These are phyloP conservation scores for Sycophila texana DNA, from an alignment of 2,888 invertebrate genomes.

Conservation along the genomic window DNA sequence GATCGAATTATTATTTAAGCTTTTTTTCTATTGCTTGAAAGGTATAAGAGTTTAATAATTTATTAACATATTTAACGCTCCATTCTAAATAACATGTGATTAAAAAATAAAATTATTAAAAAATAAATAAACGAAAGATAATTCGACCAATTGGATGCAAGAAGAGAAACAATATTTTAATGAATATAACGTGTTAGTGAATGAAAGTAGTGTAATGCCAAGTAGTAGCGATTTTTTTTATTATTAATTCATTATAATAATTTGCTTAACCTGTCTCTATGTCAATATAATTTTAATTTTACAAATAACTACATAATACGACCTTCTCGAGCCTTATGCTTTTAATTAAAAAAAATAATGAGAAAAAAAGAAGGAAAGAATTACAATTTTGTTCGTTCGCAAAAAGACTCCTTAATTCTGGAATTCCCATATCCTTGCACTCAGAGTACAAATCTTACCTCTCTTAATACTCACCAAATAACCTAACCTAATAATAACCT, in stretches of 20 bases:
- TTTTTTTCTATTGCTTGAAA: constrained; percentile 10
- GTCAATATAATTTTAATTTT: constrained; percentile 51
- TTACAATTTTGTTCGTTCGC: constrained; percentile 40
- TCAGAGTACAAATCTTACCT: constrained; percentile 37
- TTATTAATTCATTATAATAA: constrained; percentile 54
- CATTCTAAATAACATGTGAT: constrained; percentile 1
- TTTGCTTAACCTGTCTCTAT: constrained; percentile 60
- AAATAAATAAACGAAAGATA: neutral
- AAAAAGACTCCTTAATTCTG: constrained; percentile 31
- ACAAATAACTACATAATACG: constrained; percentile 36
- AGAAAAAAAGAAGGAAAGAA: constrained; percentile 13
- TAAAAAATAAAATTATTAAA: neutral
- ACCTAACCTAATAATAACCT: constrained; percentile 47
- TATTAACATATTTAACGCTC: constrained; percentile 31
- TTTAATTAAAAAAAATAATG: constrained; percentile 25
- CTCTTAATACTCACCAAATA: constrained; percentile 44
- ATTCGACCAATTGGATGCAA: constrained; percentile 44
- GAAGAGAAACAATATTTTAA: constrained; percentile 33
- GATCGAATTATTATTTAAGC: constrained; percentile 42
- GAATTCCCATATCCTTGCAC: constrained; percentile 15
- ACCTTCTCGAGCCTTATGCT: constrained; percentile 38
- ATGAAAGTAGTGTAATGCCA: constrained; percentile 63
- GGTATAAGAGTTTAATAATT: constrained; percentile 29
- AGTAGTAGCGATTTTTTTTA: constrained; percentile 60
- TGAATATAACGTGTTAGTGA: constrained; percentile 57